phyloP scores from a whole-genome alignment of 2,797 vertebrate genomes.

The Triplophysa bombifrons region DNA sequence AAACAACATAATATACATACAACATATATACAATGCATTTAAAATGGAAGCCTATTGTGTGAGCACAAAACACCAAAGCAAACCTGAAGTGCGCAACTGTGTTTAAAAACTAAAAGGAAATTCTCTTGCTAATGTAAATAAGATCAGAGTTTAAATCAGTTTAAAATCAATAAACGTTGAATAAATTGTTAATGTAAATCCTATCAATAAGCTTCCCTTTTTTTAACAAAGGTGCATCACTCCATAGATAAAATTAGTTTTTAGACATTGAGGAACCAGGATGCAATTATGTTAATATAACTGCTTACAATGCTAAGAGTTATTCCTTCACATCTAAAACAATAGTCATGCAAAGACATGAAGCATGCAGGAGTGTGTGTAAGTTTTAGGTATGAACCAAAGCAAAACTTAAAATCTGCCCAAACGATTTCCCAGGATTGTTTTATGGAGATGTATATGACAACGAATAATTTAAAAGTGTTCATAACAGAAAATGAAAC shows the following conservation, averaged over 20 bases:
- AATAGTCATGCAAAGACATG: constrained; percentile 51
- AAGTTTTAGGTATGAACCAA: constrained; percentile 23
- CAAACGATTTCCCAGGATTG: not conserved
- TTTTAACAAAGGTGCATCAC: no score
- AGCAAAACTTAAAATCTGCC: not conserved
- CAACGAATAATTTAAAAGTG: not conserved
- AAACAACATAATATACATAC: no score
- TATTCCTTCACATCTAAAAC: not conserved
- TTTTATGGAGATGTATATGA: not conserved
- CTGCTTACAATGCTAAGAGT: not conserved
- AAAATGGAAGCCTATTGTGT: not conserved
- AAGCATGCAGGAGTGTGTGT: constrained; percentile 64
- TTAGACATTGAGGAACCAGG: not conserved
- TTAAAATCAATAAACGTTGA: no score
- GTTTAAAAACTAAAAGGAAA: no score
- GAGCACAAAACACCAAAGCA: not conserved
- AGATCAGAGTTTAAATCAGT: no score
- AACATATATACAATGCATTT: not conserved
- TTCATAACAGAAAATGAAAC: not conserved
- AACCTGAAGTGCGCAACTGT: not conserved
- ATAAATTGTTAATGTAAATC: no score
- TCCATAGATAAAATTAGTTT: not conserved
- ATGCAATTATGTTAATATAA: not conserved
- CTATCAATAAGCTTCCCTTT: no score
- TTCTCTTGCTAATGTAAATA: no score